phyloP scores from a whole-genome alignment of 2,888 invertebrate species.

The Digitonthophagus gazella region DNA sequence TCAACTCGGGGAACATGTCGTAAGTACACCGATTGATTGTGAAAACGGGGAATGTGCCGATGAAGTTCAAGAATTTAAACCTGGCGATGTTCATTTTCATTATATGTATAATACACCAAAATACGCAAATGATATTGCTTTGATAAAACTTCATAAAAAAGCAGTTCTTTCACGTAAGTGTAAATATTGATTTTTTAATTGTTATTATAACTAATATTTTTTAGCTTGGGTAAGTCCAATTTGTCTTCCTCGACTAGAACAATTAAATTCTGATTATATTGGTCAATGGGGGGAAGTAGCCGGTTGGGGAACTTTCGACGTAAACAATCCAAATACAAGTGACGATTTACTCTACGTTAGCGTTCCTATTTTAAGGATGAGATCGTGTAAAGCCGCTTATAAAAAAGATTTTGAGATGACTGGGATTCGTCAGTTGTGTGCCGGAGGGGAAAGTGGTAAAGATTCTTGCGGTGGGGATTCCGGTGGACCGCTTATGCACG shows the following conservation, averaged over 20 bases:
- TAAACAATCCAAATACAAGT: slow-evolving; percentile 37
- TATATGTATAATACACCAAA: slow-evolving; percentile 39
- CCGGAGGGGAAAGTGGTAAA: slow-evolving; percentile 56
- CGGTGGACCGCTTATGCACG: slow-evolving; percentile 59
- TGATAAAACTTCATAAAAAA: slow-evolving; percentile 42
- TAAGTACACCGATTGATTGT: slow-evolving; percentile 38
- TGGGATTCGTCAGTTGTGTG: slow-evolving; percentile 35
- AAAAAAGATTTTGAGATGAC: slow-evolving; percentile 11
- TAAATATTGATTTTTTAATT: background rate
- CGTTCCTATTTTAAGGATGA: slow-evolving; percentile 40
- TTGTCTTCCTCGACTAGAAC: slow-evolving; percentile 55
- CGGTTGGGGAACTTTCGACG: slow-evolving; percentile 50
- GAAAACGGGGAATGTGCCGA: slow-evolving; percentile 44
- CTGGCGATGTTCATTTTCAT: slow-evolving; percentile 42
- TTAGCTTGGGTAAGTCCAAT: slow-evolving; percentile 59
- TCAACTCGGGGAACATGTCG: slow-evolving; percentile 41
- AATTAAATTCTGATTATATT: slow-evolving; percentile 44
- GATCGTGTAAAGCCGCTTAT: slow-evolving; percentile 34
- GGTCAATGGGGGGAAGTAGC: slow-evolving; percentile 56
- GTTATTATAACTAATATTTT: slow-evolving; percentile 22
- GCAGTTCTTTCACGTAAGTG: slow-evolving; percentile 32
- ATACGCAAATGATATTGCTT: slow-evolving; percentile 47
- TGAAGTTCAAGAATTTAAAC: slow-evolving; percentile 47
- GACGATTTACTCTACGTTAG: slow-evolving; percentile 42
- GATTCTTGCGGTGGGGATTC: slow-evolving; percentile 65